Base-by-base conservation (phyloP, 2,888 invertebrate species). In the Chloromyia formosa region DNA sequence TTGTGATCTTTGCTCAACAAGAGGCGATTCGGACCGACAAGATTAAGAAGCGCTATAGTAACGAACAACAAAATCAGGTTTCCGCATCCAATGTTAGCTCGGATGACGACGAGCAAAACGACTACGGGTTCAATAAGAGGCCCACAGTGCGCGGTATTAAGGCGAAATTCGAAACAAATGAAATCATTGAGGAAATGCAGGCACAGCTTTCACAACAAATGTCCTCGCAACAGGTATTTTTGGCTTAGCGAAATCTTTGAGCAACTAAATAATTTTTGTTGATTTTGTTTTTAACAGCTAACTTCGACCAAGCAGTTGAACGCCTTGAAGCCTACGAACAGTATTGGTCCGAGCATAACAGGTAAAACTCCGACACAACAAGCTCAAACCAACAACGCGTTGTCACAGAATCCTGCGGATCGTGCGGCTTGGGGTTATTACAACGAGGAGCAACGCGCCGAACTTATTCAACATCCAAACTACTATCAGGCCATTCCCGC, bases 81-180 rank as follows among this genome's bases (percentile, higher is more conserved):
- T 75, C 78, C 5, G 75, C 75, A 68, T 82, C 82, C 22, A 82
- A 82, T 78, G 82, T 80, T 42, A 84, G 82, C 78, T 84, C 84
- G 53, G 85, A 90, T 75, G 93, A 93, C 69, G 92, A 93, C 75
- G 94, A 94, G 79, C 93, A 94, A 79, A 94, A 95, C 79, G 95
- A 95, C 82, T 95, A 95, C 80, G 95, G 95, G 0, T 95, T 96
- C 83, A 93, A 94, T 81, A 89, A 94, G 49, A 88, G 95, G n/a
- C 95, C 95, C 0, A 94, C 94, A 0, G 95, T 96, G 1, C 89
- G 94, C 0, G 95, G 95, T 0, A 95, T 96, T 77, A 95, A 95
- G 82, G 93, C 94, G n/a, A 90, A 93, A 78, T 91, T 94, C 78
- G 93, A 93, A 12, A 91, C 91, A 4, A 93, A 91, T 77, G 94